Conservation (phyloP, 35 echinoderm and acorn worm genomes). For the Patiria miniata region DNA sequence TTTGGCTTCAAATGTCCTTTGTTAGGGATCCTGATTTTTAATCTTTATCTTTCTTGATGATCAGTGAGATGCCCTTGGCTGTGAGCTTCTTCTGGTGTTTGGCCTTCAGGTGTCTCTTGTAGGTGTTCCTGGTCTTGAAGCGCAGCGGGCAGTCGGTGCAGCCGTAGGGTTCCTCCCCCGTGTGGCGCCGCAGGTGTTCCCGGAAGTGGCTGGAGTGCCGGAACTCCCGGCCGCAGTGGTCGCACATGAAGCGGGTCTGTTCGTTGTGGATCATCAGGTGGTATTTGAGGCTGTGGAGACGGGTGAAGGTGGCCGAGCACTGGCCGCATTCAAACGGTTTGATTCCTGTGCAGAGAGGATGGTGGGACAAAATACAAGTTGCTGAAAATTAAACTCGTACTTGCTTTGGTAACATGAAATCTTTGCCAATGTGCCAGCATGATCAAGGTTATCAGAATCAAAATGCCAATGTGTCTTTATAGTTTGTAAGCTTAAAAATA, state of each 20-base stretch:
- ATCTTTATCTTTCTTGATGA: not conserved
- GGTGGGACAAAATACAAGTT: too few relatives aligned
- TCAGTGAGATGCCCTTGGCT: not conserved
- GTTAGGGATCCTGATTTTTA: too few relatives aligned
- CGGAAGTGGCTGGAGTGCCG: conserved; percentile 96
- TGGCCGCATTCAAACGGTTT: conserved; percentile 88
- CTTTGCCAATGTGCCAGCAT: not conserved
- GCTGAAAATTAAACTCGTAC: not conserved
- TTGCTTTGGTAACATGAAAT: too few relatives aligned
- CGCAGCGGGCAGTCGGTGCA: conserved; percentile 88
- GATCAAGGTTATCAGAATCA: not conserved
- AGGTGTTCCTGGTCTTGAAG: conserved; percentile 98
- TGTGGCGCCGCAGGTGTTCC: conserved; percentile 95
- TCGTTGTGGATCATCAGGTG: conserved; percentile 99
- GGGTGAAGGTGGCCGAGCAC: conserved; percentile 93
- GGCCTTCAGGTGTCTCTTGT: conserved; percentile 33
- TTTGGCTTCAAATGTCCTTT: too few relatives aligned
- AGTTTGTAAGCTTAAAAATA: too few relatives aligned
- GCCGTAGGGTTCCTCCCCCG: conserved; percentile 94
- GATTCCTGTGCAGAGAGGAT: conserved; percentile 66
- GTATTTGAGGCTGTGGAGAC: conserved; percentile 97
- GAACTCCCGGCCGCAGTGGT: conserved; percentile 87
- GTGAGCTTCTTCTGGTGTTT: conserved; percentile 7
- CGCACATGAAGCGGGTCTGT: conserved; percentile 86
- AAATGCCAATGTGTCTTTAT: too few relatives aligned